phyloP scores from a whole-genome alignment of 2,888 invertebrate genomes.

The Asteroscopus sphinx region DNA sequence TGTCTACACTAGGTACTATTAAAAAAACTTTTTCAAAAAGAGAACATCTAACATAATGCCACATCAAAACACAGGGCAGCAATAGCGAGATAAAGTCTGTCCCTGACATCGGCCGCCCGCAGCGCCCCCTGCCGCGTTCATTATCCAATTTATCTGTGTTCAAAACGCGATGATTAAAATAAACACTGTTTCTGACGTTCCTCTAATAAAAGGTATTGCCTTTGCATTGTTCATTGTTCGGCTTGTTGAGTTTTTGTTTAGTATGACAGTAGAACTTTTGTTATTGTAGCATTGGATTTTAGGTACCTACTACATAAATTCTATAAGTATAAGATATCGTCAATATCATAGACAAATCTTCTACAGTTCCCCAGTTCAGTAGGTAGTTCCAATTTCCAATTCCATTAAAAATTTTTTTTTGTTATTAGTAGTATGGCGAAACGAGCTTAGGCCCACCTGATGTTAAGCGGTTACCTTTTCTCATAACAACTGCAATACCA shows the following conservation, averaged over 20 bases:
- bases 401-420: no score
- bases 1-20: no score
- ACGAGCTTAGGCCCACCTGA: no score
- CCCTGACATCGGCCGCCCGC: conserved; percentile 65
- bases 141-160: conserved; percentile 77
- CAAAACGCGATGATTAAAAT: conserved; percentile 61
- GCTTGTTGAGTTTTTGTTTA: conserved; percentile 34
- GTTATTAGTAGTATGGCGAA: no score
- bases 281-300: background rate
- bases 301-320: no score
- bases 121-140: conserved; percentile 70
- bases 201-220: conserved; percentile 52
- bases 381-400: no score
- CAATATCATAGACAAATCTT: no score
- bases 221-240: conserved; percentile 46
- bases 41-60: background rate
- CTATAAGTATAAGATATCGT: no score
- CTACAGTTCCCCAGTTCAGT: no score
- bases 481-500: no score
- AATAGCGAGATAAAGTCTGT: conserved; percentile 65
- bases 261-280: background rate
- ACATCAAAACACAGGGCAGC: conserved; percentile 55
- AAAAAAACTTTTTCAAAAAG: no score
- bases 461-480: no score
- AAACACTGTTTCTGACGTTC: conserved; percentile 67